A percentile compares a stretch with the other conserved stretches of the same genome.
Conservation (phyloP, 2,113 vertebrate genomes). For the Crotophaga sulcirostris region DNA sequence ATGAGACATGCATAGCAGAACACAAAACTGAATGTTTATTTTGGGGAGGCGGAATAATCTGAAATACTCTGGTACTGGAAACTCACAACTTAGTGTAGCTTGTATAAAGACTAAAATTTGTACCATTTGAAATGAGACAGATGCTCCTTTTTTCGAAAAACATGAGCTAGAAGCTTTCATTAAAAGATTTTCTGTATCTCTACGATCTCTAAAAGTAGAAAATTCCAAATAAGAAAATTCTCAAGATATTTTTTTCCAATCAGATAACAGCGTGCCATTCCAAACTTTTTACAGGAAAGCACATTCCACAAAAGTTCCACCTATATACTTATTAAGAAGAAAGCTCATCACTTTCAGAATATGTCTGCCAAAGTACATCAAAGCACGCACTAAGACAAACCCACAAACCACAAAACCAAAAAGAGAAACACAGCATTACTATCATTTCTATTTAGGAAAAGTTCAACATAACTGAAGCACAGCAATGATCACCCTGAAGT, state of each 20-base stretch:
- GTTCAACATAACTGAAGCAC: background rate
- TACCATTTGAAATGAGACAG: background rate
- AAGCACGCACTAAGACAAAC: background rate
- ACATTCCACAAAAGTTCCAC: background rate
- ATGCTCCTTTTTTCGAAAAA: background rate
- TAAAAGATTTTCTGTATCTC: background rate
- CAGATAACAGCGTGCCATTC: background rate
- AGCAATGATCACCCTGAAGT: background rate
- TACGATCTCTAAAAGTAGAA: background rate
- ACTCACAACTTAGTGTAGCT: background rate
- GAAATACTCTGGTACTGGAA: background rate
- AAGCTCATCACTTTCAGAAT: background rate
- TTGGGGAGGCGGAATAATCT: background rate
- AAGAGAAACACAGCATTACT: background rate
- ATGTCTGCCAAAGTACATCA: background rate
- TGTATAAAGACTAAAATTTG: background rate
- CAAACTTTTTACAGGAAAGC: background rate
- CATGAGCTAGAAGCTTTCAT: background rate
- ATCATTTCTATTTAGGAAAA: background rate
- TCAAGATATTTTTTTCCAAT: background rate
- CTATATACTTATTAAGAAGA: background rate
- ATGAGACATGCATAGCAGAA: background rate
- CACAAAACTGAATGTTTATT: background rate
- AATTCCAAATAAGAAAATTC: background rate
- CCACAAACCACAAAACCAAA: background rate